Evolutionary conservation across 2,888 invertebrate genomes (phyloP).

Genomic region (Vesta saturnalis): DNA sequence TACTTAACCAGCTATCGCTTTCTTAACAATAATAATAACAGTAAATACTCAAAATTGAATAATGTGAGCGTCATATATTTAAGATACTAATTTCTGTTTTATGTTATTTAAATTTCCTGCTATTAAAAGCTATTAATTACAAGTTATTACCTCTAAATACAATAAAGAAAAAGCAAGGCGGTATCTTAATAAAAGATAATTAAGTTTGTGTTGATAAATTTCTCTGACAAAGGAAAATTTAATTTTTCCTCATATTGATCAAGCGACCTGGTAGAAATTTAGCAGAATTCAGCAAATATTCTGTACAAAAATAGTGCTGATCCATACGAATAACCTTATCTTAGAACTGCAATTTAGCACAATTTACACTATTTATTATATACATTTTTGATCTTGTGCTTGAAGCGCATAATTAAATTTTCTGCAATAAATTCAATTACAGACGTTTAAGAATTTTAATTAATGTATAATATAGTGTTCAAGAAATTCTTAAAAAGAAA

Average conservation of each 20-base stretch:
- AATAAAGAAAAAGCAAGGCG: conserved; percentile 8
- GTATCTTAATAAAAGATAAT: conserved; percentile 16
- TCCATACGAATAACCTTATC: conserved; percentile 9
- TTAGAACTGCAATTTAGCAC: conserved; percentile 20
- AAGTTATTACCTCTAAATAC: conserved; percentile 15
- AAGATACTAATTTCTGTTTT: not conserved
- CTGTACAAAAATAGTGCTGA: conserved; percentile 26
- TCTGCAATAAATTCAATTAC: too few species aligned
- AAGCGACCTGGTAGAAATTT: conserved; percentile 16
- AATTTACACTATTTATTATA: not conserved
- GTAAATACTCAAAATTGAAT: conserved; percentile 10
- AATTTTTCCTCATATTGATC: conserved; percentile 9
- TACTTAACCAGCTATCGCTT: not conserved
- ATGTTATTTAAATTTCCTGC: not conserved
- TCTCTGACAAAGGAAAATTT: conserved; percentile 13
- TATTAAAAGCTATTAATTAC: conserved; percentile 12
- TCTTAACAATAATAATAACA: not conserved
- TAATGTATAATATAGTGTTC: too few species aligned
- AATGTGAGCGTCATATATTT: not conserved
- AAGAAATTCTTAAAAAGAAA: too few species aligned
- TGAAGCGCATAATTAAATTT: too few species aligned
- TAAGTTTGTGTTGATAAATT: conserved; percentile 17
- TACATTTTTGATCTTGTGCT: not conserved
- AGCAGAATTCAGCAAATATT: conserved; percentile 20
- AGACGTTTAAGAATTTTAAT: too few species aligned